Conservation (phyloP, 2,888 invertebrate genomes). For the Zootermopsis nevadensis region DNA sequence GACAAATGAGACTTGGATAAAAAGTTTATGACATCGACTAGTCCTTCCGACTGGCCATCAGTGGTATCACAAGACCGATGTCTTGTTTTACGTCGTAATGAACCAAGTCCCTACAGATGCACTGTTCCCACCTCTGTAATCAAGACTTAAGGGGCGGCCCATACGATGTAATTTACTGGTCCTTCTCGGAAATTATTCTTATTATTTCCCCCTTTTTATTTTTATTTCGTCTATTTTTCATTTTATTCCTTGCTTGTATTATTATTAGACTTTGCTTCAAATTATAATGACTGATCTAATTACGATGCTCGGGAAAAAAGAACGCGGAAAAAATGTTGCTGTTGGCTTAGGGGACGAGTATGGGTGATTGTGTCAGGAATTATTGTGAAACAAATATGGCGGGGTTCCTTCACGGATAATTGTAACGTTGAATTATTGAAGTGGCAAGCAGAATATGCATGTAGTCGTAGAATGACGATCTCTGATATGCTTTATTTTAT, state of each 20-base stretch:
- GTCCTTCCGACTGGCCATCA: constrained; percentile 9
- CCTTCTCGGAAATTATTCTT: constrained; percentile 34
- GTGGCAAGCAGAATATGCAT: constrained; percentile 4
- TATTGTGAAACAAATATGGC: constrained; percentile 28
- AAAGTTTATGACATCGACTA: constrained; percentile 7
- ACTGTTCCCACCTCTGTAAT: constrained; percentile 25
- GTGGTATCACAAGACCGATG: neutral
- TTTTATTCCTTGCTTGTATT: constrained; percentile 13
- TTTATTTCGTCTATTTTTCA: neutral
- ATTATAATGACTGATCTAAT: constrained; percentile 51
- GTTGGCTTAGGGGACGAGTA: constrained; percentile 14
- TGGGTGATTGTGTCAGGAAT: constrained; percentile 27
- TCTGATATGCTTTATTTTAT: neutral
- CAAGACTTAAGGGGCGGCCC: constrained; percentile 28
- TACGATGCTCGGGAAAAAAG: constrained; percentile 42
- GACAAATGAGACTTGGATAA: neutral
- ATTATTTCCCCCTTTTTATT: neutral
- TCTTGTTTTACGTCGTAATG: constrained; percentile 39
- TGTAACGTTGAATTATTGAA: neutral
- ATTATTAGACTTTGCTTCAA: constrained; percentile 29
- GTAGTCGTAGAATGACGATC: neutral
- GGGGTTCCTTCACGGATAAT: neutral
- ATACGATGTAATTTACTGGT: constrained; percentile 39
- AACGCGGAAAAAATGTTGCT: constrained; percentile 32
- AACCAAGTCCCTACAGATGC: constrained; percentile 11